Evolutionary conservation across 2,797 vertebrate species (phyloP), one percentile per base, ranked within the genome.

Genomic region (Hybognathus amarus): DNA sequence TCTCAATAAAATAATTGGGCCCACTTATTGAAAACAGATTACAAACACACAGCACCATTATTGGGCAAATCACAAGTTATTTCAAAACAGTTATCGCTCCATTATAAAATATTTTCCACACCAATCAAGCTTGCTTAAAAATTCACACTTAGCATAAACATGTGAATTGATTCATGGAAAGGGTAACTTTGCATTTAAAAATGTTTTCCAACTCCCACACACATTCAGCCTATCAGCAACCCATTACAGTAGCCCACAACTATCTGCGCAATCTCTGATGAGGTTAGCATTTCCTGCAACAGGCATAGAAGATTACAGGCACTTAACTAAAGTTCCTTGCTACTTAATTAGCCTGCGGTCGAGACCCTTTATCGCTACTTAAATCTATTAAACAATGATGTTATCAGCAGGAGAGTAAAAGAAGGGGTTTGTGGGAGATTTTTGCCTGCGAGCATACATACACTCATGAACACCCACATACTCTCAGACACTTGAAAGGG

Each of bases 351-450:
- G 78, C 74, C 83, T 24, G 75, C 66, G 86, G 85, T 73, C 45
- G 45, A 88, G 85, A 79, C 64, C 75, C 71, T 84, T 88, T 86
- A 89, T 89, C 85, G 67, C 83, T 63, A 82, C 54, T 86, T 83
- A 79, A 89, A 89, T 87, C 85, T 85, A 87, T 91, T 88, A 85
- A 87, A 82, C 68, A 87, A 89, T 89, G 90, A 87, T 54, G 59
- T 87, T 83, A 90, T 87, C 88, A 87, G 88, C 77, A 85, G 84
- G 80, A 85, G 77, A 30, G 67, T 61, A 8, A 24, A 73, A 66
- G 22, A 71, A 50, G 17, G 38, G 38, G 36, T 64, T 63, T 84
- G 74, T 67, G 83, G 78, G 45, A 81, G 52, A 68, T 73, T 83
- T 74, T 17, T 79, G 80, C 38, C 82, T 85, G 63, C 27, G 59